phyloP scores from a whole-genome alignment of 1,140 invertebrate genomes.

The Maconellicoccus hirsutus region DNA sequence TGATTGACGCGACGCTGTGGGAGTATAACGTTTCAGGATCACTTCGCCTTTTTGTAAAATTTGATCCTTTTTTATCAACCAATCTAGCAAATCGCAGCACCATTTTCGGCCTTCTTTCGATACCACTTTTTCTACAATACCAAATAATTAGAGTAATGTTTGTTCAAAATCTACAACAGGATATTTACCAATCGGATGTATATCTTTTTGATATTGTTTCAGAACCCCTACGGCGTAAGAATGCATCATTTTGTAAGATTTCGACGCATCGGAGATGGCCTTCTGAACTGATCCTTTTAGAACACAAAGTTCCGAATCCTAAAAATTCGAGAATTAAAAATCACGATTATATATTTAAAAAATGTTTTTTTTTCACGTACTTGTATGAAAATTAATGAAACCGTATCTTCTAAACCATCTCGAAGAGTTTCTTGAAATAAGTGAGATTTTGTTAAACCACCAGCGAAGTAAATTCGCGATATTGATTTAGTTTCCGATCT shows the following conservation, averaged over 20 bases:
- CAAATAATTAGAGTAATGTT: too few species aligned
- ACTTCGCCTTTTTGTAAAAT: constrained; percentile 21
- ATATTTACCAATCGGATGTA: background rate
- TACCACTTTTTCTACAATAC: constrained; percentile 24
- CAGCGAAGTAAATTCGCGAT: background rate
- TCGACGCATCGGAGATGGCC: background rate
- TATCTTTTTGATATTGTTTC: background rate
- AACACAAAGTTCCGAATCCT: background rate
- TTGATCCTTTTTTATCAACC: constrained; percentile 23
- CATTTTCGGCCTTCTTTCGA: constrained; percentile 21
- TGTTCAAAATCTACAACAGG: too few species aligned
- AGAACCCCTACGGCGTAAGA: background rate
- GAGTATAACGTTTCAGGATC: constrained; percentile 24
- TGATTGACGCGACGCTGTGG: constrained; percentile 21
- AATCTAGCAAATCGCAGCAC: constrained; percentile 24
- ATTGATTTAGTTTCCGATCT: background rate
- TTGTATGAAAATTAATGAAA: background rate
- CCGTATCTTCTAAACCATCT: background rate
- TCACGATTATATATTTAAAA: too few species aligned
- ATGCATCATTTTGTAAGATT: background rate
- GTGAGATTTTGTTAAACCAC: background rate
- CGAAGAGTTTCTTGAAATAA: background rate
- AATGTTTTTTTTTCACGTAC: too few species aligned
- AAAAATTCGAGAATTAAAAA: too few species aligned
- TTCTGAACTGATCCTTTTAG: background rate